phyloP scores from a whole-genome alignment of 1,140 invertebrate genomes.

The Brachionus paranguensis region DNA sequence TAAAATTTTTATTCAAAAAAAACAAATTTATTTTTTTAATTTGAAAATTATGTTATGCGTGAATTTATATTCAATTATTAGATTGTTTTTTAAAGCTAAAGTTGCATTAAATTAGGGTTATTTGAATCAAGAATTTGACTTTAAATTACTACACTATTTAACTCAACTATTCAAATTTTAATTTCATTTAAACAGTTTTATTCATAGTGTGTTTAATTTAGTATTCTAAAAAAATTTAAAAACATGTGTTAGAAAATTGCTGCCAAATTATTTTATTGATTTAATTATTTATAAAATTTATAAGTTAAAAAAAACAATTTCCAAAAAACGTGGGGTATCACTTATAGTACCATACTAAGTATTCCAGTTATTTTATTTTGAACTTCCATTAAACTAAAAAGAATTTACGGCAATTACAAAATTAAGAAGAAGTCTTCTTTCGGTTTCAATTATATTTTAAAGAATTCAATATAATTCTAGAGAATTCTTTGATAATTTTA shows the following conservation, averaged over 20 bases:
- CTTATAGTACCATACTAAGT: background rate
- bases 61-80: background rate
- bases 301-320: background rate
- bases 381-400: background rate
- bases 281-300: background rate
- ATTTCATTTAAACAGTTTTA: background rate
- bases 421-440: background rate
- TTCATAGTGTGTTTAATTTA: background rate
- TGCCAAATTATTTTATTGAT: background rate
- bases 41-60: background rate
- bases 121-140: background rate
- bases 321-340: background rate
- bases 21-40: background rate
- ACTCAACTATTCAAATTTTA: background rate
- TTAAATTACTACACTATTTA: background rate
- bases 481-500: background rate
- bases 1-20: background rate
- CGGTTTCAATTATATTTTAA: background rate
- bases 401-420: background rate
- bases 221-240: background rate
- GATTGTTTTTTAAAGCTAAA: background rate
- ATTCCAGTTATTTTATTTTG: background rate
- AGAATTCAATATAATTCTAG: background rate
- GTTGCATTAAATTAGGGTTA: background rate
- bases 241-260: background rate